These are phyloP conservation scores for Acronicta psi DNA, from an alignment of 2,888 invertebrate genomes.

Conservation along the genomic window DNA sequence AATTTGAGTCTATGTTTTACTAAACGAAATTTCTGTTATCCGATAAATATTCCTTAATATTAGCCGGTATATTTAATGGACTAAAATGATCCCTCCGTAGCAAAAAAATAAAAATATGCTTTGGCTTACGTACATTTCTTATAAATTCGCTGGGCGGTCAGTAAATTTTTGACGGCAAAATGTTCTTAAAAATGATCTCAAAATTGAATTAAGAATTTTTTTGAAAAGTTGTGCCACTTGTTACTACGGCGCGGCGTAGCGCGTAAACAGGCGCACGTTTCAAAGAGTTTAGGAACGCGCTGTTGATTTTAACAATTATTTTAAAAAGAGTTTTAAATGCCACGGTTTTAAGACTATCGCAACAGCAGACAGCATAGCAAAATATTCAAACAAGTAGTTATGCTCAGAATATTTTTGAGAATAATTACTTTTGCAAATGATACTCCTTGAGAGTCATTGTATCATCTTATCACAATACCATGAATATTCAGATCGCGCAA, in stretches of 20 bases:
- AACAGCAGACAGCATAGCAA: slow-evolving; percentile 2
- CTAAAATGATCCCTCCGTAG: neutral
- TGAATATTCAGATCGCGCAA: too few relatives aligned
- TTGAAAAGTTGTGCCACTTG: slow-evolving; percentile 26
- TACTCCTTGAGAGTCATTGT: too few relatives aligned
- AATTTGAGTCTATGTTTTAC: neutral
- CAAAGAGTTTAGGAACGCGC: neutral
- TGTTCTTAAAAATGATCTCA: slow-evolving; percentile 1
- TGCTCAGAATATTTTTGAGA: too few relatives aligned
- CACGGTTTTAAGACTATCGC: slow-evolving; percentile 13
- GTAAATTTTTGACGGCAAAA: slow-evolving; percentile 1
- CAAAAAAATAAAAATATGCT: slow-evolving; percentile 2
- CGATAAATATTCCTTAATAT: slow-evolving; percentile 7
- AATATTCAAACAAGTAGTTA: slow-evolving; percentile 1
- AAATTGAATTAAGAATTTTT: neutral
- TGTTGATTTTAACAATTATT: neutral
- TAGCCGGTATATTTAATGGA: neutral
- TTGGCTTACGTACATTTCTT: slow-evolving; percentile 8
- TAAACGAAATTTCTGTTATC: slow-evolving; percentile 8
- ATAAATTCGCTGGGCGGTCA: slow-evolving; percentile 27
- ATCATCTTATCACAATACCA: too few relatives aligned
- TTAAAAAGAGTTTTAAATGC: slow-evolving; percentile 1
- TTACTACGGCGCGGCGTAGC: slow-evolving; percentile 10
- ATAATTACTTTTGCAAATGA: too few relatives aligned
- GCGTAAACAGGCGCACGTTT: neutral